Percentiles rank a stretch among this genome's conserved stretches.
These are phyloP conservation scores for Drosophila pectinifera DNA, from an alignment of 1,140 invertebrate species.

Conservation along the genomic window DNA sequence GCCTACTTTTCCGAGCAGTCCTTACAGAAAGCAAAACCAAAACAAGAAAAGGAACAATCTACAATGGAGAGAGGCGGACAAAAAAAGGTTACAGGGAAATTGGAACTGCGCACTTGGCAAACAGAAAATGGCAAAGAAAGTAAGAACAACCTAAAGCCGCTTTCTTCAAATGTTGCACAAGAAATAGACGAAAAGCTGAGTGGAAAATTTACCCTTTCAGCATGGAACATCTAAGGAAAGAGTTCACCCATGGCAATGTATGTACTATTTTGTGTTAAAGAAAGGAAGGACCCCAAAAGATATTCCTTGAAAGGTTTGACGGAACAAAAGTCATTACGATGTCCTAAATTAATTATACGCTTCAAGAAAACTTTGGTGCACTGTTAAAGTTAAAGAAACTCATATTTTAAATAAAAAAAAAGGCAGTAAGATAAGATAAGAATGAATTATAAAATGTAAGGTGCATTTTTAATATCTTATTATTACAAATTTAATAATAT, in stretches of 20 bases:
- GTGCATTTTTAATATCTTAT: no score
- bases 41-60: conserved; percentile 20
- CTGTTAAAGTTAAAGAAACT: neutral
- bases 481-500: no score
- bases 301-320: neutral
- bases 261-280: neutral
- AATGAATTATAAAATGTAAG: no score
- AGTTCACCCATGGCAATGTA: neutral
- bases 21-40: conserved; percentile 29
- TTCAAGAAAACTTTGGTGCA: neutral
- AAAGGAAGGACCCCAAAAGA: neutral
- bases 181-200: conserved; percentile 12
- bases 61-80: neutral
- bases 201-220: conserved; percentile 13
- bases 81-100: conserved; percentile 25
- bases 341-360: neutral
- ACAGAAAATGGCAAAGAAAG: conserved; percentile 35
- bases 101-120: conserved; percentile 58
- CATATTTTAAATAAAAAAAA: neutral
- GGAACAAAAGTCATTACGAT: neutral
- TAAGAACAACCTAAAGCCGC: conserved; percentile 30
- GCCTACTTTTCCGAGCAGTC: conserved; percentile 46
- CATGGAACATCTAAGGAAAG: neutral
- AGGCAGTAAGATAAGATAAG: no score
- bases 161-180: conserved; percentile 44